These are phyloP conservation scores for Trimorus sp. DNA, from an alignment of 2,888 invertebrate species.

Conservation along the genomic window DNA sequence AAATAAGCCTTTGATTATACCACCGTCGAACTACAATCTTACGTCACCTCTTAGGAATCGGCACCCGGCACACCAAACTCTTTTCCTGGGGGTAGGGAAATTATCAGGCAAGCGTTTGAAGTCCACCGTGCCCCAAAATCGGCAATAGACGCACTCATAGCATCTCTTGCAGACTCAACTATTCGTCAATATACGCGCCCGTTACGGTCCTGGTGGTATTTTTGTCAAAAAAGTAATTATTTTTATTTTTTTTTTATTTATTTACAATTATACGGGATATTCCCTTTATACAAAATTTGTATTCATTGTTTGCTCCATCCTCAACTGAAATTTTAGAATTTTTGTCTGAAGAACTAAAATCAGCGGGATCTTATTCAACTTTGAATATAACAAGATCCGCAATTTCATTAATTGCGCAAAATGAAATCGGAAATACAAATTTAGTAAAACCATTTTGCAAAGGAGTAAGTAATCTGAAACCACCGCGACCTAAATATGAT, in stretches of 20 bases:
- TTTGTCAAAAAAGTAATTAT: not conserved
- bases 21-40: not conserved
- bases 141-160: not conserved
- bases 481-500: not conserved
- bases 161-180: not conserved
- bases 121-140: not conserved
- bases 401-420: not conserved
- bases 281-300: no score
- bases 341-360: not conserved
- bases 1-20: not conserved
- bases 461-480: not conserved
- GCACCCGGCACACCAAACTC: not conserved
- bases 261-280: no score
- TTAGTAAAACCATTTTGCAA: not conserved
- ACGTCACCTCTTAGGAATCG: not conserved
- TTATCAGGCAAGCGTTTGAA: not conserved
- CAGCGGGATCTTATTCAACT: not conserved
- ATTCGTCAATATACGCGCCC: not conserved
- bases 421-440: not conserved
- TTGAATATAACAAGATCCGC: slow-evolving; percentile 1
- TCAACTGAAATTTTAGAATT: not conserved
- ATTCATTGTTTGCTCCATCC: not conserved
- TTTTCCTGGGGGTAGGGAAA: slow-evolving; percentile 1
- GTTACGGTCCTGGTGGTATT: slow-evolving; percentile 2
- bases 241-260: no score